Base-by-base conservation (phyloP, 2,888 invertebrate species). In the Dicranocentrus wangi region DNA sequence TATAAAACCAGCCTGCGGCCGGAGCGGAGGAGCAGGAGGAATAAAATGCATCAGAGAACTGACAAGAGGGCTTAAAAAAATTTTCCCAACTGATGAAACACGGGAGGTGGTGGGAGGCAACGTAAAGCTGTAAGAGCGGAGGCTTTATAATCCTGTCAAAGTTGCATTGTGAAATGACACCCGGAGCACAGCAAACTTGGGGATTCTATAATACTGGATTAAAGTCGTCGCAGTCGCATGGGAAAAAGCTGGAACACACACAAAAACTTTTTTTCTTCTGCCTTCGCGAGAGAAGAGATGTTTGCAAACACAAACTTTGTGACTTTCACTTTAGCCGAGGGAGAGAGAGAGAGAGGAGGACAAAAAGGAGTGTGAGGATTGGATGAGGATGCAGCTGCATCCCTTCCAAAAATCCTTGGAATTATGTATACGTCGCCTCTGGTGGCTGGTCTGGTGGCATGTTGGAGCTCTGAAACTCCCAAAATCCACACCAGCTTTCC, bases 91-190 rank as follows among this genome's bases (percentile, higher is more conserved):
- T 70, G 58, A 55, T 42, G 32, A 32, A 32, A 32, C 32, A 10
- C 32, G 32, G 32, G n/a, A n/a, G n/a, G n/a, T n/a, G n/a, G n/a
- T n/a, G n/a, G n/a, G n/a, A n/a, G n/a, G n/a, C 39, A 39, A 13
- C 39, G 5, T 39, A 39, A 39, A 39, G 13, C 13, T 39, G 39
- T 39, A 13, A 39, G 39, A 13, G 7, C 13, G 47, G 55, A 55
- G 39, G 55, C 19, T 73, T 65, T n/a, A n/a, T n/a, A n/a, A 55
- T 28, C 43, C 55, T 73, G 73, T 73, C 65, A 65, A 73, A 73
- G 63, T 53, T 73, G 65, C 65, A 73, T 73, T 65, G 73, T 73
- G 42, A 76, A 76, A 76, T 76, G 75, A 66, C 66, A 75, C 75
- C 58, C 25, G 32, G 5, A 32, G 66, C 75, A 55, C 32, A 63